These are phyloP conservation scores for Trichonephila clavipes DNA, from an alignment of 1,140 invertebrate genomes.

Conservation along the genomic window DNA sequence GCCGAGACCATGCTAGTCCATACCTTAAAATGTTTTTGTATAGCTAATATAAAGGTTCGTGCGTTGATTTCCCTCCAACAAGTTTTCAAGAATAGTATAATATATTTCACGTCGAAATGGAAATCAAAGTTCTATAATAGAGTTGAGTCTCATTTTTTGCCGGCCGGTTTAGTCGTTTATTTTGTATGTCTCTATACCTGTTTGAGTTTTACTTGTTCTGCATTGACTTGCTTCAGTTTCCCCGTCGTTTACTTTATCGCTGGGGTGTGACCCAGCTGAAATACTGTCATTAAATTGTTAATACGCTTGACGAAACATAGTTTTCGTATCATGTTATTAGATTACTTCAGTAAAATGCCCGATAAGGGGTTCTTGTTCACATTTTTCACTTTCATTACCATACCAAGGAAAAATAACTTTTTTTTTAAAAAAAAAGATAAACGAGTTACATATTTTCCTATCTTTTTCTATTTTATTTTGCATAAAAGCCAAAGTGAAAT, in stretches of 20 bases:
- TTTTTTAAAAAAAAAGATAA: not conserved
- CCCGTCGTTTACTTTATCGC: not conserved
- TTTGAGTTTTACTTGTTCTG: no score
- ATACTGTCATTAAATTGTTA: conserved; percentile 21
- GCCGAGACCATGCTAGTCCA: no score
- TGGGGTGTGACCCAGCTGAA: not conserved
- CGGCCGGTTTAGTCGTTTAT: no score
- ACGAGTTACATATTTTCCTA: not conserved
- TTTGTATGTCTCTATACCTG: no score
- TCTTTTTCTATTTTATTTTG: not conserved
- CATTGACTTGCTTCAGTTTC: conserved; percentile 7
- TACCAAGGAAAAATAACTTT: not conserved
- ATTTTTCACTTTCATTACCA: not conserved
- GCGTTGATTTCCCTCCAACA: no score
- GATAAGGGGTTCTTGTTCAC: not conserved
- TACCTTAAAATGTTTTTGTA: no score
- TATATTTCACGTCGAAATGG: no score
- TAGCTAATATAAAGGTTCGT: no score
- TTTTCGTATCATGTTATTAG: conserved; percentile 20
- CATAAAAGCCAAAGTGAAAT: no score
- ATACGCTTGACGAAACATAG: conserved; percentile 25
- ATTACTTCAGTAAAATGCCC: not conserved
- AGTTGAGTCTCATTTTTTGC: no score
- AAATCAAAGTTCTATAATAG: no score
- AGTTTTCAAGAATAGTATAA: no score